These are phyloP conservation scores for Pycnomerus fuliginosus DNA, from an alignment of 2,888 invertebrate species.

Conservation along the genomic window DNA sequence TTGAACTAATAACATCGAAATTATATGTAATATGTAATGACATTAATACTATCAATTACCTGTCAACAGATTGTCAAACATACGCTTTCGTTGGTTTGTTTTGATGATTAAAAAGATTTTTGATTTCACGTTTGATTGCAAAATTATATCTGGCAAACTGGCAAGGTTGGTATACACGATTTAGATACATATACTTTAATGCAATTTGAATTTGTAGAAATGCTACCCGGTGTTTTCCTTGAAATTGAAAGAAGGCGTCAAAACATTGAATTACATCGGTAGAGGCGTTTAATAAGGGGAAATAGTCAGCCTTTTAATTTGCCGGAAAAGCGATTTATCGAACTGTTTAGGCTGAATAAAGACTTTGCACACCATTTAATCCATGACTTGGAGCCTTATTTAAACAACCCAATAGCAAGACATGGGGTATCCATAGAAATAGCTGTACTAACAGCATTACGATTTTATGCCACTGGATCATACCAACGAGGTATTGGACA, in stretches of 20 bases:
- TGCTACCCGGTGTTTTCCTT: no score
- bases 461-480: slow-evolving; percentile 16
- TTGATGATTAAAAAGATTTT: no score
- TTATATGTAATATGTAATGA: no score
- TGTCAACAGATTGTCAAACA: no score
- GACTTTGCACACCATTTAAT: slow-evolving; percentile 2
- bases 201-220: no score
- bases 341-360: slow-evolving; percentile 7
- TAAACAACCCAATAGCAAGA: background rate
- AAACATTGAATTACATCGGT: background rate
- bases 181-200: no score
- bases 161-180: no score
- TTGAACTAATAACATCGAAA: no score
- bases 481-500: slow-evolving; percentile 17
- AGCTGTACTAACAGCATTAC: slow-evolving; percentile 11
- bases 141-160: no score
- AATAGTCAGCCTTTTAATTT: slow-evolving; percentile 2
- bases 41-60: no score
- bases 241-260: background rate
- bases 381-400: background rate
- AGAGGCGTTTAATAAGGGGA: background rate
- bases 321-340: slow-evolving; percentile 4
- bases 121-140: no score
- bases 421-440: background rate
- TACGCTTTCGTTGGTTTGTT: no score